Percentiles rank a stretch among this genome's conserved stretches.
phyloP scores from a whole-genome alignment of 2,888 invertebrate species.

The Leptinotarsa tumamoca region DNA sequence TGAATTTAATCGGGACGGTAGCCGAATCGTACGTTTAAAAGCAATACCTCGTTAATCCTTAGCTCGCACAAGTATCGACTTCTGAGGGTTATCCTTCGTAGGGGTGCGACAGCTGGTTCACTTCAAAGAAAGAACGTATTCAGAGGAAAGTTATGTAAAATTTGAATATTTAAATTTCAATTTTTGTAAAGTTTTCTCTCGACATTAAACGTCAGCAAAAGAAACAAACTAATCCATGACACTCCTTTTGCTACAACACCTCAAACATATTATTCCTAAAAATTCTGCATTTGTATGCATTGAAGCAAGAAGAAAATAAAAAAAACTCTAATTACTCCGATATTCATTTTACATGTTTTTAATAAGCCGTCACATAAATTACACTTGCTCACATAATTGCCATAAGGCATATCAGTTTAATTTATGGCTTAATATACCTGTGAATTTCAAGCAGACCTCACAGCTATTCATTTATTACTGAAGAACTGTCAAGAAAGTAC shows the following conservation, averaged over 20 bases:
- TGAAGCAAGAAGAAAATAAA: constrained; percentile 18
- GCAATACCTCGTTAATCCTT: too few species aligned
- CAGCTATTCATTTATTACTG: constrained; percentile 20
- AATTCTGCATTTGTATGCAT: not conserved
- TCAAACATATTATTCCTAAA: not conserved
- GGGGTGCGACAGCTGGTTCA: too few species aligned
- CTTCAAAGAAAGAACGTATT: too few species aligned
- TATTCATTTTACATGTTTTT: constrained; percentile 26
- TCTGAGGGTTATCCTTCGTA: too few species aligned
- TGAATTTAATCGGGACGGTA: too few species aligned
- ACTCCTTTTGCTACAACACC: not conserved
- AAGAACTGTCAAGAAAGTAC: constrained; percentile 18
- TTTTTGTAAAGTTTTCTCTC: too few species aligned
- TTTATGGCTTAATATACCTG: constrained; percentile 29
- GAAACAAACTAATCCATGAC: too few species aligned
- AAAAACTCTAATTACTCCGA: constrained; percentile 25
- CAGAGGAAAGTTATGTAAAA: too few species aligned
- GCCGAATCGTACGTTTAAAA: too few species aligned
- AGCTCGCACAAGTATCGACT: too few species aligned
- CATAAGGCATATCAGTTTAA: constrained; percentile 18
- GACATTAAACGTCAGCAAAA: too few species aligned
- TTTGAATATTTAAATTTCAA: too few species aligned
- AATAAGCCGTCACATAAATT: constrained; percentile 26
- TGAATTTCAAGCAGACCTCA: constrained; percentile 27
- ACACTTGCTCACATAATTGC: constrained; percentile 26